A percentile compares a stretch with the other conserved stretches of the same genome.
Evolutionary conservation across 30 jellyfish, hydroid and myxozoan species (phyloP).

Genomic region (Hydractinia echinata): DNA sequence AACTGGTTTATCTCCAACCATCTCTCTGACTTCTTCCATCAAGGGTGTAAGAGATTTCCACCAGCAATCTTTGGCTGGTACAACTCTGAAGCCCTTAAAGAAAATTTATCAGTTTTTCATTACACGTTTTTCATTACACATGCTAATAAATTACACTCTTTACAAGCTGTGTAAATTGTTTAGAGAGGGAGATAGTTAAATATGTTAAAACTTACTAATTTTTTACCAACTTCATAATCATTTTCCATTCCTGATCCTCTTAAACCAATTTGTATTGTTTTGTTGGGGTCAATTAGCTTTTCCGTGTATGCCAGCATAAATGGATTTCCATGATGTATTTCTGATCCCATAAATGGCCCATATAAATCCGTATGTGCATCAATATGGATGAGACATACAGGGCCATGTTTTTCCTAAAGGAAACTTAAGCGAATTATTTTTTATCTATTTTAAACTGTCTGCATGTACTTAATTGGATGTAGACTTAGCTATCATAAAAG

Average conservation of each 20-base stretch:
- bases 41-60: slow-evolving; percentile 63
- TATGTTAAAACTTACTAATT: slow-evolving; percentile 35
- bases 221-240: slow-evolving; percentile 42
- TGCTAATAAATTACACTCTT: too few relatives aligned
- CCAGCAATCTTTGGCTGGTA: slow-evolving; percentile 71
- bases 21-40: slow-evolving; percentile 72
- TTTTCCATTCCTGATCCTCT: slow-evolving; percentile 62
- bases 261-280: slow-evolving; percentile 69
- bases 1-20: slow-evolving; percentile 84
- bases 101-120: too few relatives aligned
- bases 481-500: background rate
- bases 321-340: slow-evolving; percentile 78
- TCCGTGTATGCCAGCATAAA: slow-evolving; percentile 64
- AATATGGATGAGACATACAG: slow-evolving; percentile 66
- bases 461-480: too few relatives aligned
- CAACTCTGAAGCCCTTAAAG: slow-evolving; percentile 62
- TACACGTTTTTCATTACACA: too few relatives aligned
- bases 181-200: background rate
- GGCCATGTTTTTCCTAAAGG: slow-evolving; percentile 71
- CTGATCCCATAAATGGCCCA: slow-evolving; percentile 52
- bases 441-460: too few relatives aligned
- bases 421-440: background rate
- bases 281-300: slow-evolving; percentile 52
- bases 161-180: background rate
- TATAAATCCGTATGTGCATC: slow-evolving; percentile 80